A percentile compares a stretch with the other conserved stretches of the same genome.
phyloP scores from a whole-genome alignment of 1,140 invertebrate genomes.

The Caenorhabditis inopinata region DNA sequence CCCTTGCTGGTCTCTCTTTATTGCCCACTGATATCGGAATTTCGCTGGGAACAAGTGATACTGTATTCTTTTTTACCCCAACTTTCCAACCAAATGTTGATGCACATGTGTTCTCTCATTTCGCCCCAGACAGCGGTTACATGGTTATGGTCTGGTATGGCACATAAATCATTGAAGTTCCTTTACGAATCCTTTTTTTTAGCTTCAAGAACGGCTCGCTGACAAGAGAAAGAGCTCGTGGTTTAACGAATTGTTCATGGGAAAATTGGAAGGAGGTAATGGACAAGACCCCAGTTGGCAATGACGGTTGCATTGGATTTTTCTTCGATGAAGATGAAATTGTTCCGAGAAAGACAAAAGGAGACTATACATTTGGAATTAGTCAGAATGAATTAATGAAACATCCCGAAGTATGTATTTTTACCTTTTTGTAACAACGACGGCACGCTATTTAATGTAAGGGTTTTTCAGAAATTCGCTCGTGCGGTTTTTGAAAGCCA shows the following conservation, averaged over 20 bases:
- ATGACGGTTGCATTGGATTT: slow-evolving; percentile 46
- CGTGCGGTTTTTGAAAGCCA: slow-evolving; percentile 49
- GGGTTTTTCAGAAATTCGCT: neutral
- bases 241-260: slow-evolving; percentile 22
- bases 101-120: slow-evolving; percentile 44
- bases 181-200: neutral
- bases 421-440: no score
- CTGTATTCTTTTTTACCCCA: slow-evolving; percentile 40
- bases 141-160: slow-evolving; percentile 47
- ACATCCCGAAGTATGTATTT: slow-evolving; percentile 2
- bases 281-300: slow-evolving; percentile 38
- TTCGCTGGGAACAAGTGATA: slow-evolving; percentile 71
- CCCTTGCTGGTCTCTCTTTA: slow-evolving; percentile 77
- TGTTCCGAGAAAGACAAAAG: slow-evolving; percentile 64
- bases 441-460: no score
- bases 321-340: slow-evolving; percentile 51
- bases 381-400: neutral
- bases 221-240: slow-evolving; percentile 47
- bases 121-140: slow-evolving; percentile 9
- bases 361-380: slow-evolving; percentile 69
- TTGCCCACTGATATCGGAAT: slow-evolving; percentile 77
- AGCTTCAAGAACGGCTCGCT: slow-evolving; percentile 52
- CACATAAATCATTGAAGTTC: no score
- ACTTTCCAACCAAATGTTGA: slow-evolving; percentile 8
- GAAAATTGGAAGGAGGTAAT: slow-evolving; percentile 25